phyloP scores from a whole-genome alignment of 2,888 invertebrate species.

The Philereme vetulata region DNA sequence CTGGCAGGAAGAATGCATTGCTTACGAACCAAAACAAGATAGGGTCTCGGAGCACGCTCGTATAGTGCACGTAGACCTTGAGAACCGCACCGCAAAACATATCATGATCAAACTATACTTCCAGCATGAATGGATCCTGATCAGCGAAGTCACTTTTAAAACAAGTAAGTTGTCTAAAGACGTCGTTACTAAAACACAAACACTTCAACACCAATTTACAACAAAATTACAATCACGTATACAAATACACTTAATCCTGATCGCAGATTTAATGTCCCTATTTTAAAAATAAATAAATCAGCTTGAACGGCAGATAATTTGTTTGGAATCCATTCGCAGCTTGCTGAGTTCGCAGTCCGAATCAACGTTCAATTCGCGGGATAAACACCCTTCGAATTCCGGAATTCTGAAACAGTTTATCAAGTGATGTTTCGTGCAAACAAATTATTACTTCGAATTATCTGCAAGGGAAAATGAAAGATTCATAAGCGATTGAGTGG shows the following conservation, averaged over 20 bases:
- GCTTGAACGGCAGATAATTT: conserved; percentile 52
- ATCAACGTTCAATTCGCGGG: conserved; percentile 54
- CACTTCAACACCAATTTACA: conserved; percentile 1
- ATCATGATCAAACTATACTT: conserved; percentile 90
- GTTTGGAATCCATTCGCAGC: conserved; percentile 53
- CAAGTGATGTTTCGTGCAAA: conserved; percentile 61
- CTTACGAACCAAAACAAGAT: conserved; percentile 84
- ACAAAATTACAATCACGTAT: conserved; percentile 23
- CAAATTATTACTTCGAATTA: conserved; percentile 55
- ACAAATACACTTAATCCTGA: conserved; percentile 25
- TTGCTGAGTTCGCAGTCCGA: conserved; percentile 49
- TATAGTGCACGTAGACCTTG: conserved; percentile 89
- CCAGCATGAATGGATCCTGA: conserved; percentile 92
- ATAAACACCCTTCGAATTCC: conserved; percentile 53
- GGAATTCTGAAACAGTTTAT: conserved; percentile 58
- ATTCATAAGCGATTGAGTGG: conserved; percentile 60
- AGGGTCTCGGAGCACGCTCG: conserved; percentile 83
- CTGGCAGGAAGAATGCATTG: conserved; percentile 87
- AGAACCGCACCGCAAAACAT: conserved; percentile 89
- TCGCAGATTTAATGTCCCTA: conserved; percentile 39
- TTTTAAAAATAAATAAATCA: conserved; percentile 53
- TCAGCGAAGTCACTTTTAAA: conserved; percentile 94
- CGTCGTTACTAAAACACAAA: not conserved
- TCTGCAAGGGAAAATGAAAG: conserved; percentile 51
- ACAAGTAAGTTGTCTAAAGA: conserved; percentile 83